These are phyloP conservation scores for Sialia sialis DNA, from an alignment of 2,113 vertebrate genomes.

Conservation along the genomic window DNA sequence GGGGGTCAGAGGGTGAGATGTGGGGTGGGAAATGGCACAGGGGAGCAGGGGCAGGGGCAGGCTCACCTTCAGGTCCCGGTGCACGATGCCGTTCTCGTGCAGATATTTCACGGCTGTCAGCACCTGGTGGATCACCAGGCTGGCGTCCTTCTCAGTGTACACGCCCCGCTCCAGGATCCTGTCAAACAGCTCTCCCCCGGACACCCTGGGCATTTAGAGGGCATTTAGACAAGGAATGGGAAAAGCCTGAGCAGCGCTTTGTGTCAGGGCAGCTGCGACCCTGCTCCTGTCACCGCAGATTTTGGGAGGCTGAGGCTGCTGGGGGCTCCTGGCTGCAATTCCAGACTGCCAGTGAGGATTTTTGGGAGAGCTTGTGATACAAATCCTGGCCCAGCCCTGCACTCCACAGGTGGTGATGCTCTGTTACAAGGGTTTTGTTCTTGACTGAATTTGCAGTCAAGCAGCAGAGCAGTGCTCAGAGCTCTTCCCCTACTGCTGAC, in stretches of 20 bases:
- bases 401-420: fast-evolving
- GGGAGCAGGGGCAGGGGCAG: too few relatives aligned
- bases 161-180: constrained; percentile 88
- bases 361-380: not conserved
- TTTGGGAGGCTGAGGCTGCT: not conserved
- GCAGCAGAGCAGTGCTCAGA: not conserved
- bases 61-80: constrained; percentile 90
- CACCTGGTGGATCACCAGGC: constrained; percentile 88
- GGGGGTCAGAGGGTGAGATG: not conserved
- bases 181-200: constrained; percentile 94
- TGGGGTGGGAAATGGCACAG: fast-evolving
- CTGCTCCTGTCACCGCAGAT: not conserved
- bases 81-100: constrained; percentile 89
- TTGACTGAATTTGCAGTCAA: not conserved
- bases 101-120: constrained; percentile 90
- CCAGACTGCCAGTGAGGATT: not conserved
- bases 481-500: not conserved
- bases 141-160: constrained; percentile 93
- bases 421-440: not conserved
- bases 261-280: fast-evolving
- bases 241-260: fast-evolving
- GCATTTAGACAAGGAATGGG: not conserved
- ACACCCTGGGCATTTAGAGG: constrained; percentile 82
- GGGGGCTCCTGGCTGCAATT: not conserved
- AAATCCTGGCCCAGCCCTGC: not conserved